Percentiles rank a stretch among this genome's conserved stretches.
phyloP scores from a whole-genome alignment of 2,113 vertebrate species.

The Urocitellus parryii region DNA sequence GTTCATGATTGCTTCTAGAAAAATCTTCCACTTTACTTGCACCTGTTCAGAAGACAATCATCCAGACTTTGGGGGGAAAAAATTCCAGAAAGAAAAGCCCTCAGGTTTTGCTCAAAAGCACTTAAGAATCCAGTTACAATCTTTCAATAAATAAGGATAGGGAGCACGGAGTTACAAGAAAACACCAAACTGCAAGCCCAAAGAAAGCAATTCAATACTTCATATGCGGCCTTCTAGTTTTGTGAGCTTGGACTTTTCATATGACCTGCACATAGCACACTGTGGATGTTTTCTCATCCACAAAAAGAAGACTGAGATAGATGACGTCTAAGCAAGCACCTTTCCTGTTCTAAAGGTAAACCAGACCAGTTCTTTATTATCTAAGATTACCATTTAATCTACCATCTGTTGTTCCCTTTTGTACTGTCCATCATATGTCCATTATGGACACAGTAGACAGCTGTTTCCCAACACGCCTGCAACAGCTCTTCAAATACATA shows the following conservation, averaged over 20 bases:
- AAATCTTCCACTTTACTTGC: background rate
- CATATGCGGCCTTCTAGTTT: background rate
- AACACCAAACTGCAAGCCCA: background rate
- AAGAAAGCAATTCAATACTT: background rate
- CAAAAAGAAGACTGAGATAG: background rate
- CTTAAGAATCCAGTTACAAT: background rate
- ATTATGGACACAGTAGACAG: conserved; percentile 50
- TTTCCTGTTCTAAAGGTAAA: conserved; percentile 12
- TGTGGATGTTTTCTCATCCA: background rate
- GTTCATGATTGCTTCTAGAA: background rate
- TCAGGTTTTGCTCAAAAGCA: background rate
- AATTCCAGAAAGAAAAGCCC: background rate
- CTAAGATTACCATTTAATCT: conserved; percentile 8
- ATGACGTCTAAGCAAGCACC: background rate
- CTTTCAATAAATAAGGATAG: background rate
- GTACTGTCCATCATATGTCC: background rate
- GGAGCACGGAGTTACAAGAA: background rate
- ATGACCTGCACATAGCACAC: too few species aligned
- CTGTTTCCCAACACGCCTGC: background rate
- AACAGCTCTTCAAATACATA: conserved; percentile 51
- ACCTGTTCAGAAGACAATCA: background rate
- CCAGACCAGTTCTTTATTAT: background rate
- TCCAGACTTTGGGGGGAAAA: background rate
- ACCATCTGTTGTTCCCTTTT: conserved; percentile 39
- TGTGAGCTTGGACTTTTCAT: background rate